Evolutionary conservation across 2,113 vertebrate species (phyloP).

Genomic region (Xerus inauris): DNA sequence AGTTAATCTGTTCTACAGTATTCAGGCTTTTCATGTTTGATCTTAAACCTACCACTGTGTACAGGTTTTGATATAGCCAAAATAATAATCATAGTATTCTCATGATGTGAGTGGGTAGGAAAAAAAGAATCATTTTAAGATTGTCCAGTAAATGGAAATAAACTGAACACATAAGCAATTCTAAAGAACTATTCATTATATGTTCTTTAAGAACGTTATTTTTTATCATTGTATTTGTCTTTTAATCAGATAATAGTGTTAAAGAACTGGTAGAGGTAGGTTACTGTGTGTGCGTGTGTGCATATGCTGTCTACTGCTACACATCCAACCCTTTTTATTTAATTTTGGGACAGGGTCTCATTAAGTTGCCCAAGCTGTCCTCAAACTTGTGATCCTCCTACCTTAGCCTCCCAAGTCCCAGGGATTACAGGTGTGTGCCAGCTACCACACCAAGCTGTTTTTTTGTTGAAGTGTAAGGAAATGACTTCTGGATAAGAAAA

Average conservation of each 20-base stretch:
- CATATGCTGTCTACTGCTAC: not conserved
- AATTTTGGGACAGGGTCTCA: not conserved
- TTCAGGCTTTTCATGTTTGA: conserved; percentile 15
- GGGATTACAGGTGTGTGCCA: not conserved
- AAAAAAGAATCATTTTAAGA: not conserved
- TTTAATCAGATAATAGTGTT: not conserved
- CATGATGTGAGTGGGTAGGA: not conserved
- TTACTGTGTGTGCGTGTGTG: not conserved
- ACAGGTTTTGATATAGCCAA: not conserved
- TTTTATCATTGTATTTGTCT: not conserved
- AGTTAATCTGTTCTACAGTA: not conserved
- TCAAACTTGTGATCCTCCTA: not conserved
- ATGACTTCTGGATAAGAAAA: no score
- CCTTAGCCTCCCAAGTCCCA: no score
- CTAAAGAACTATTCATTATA: not conserved
- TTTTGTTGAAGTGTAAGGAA: not conserved
- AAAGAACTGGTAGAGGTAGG: not conserved
- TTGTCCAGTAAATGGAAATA: not conserved
- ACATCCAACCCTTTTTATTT: not conserved
- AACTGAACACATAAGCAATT: not conserved
- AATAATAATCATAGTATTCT: not conserved
- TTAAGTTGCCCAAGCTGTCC: not conserved
- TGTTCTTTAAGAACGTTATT: not conserved
- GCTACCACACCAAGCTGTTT: not conserved
- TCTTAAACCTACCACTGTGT: not conserved